Evolutionary conservation across 2,113 vertebrate genomes (phyloP).

Genomic region (Bambusicola thoracicus): DNA sequence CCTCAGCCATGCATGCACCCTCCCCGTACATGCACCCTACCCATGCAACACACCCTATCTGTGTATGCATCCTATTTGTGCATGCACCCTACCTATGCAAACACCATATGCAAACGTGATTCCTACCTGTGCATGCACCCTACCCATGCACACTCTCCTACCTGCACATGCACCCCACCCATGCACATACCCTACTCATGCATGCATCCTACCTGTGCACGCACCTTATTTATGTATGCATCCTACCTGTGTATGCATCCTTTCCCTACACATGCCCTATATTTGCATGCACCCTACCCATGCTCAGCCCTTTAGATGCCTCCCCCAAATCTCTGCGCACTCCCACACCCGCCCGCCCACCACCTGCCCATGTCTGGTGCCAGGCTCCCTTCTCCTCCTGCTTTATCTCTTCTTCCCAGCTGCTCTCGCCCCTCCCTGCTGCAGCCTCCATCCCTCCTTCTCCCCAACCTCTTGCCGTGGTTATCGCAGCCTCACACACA

Average conservation of each 20-base stretch:
- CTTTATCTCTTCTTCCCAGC: constrained; percentile 52
- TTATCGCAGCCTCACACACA: constrained; percentile 33
- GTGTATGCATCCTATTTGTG: neutral
- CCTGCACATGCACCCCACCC: no score
- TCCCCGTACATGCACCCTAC: neutral
- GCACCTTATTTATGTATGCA: no score
- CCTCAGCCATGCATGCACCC: neutral
- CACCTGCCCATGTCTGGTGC: neutral
- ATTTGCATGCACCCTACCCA: no score
- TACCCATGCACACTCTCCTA: no score
- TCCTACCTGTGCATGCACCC: neutral
- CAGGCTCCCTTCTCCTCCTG: constrained; percentile 4
- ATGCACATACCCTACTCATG: neutral
- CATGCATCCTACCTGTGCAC: no score
- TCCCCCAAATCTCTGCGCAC: neutral
- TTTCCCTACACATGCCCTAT: no score
- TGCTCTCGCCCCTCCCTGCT: neutral
- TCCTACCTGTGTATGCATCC: neutral
- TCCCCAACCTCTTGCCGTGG: neutral
- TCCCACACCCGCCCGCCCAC: fast-evolving
- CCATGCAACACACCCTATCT: neutral
- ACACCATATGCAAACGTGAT: neutral
- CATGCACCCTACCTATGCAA: neutral
- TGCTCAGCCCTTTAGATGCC: fast-evolving
- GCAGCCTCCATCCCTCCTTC: constrained; percentile 25